Base-by-base conservation (phyloP, 64 coral and sea anemone genomes). In the Porites australiensis region DNA sequence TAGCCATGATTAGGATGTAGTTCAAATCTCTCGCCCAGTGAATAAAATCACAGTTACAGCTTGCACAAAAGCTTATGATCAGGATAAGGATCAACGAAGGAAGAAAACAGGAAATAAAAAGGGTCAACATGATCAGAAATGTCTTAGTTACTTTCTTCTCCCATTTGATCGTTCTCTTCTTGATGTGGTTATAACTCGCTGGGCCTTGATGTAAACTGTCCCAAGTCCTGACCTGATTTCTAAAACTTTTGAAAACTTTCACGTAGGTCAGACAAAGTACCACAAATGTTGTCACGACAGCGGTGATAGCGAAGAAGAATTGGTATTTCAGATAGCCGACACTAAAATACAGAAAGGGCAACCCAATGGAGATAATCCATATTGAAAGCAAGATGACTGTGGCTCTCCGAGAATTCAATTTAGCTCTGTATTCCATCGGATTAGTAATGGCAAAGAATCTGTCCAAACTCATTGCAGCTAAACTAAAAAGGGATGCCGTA, bases 21-120 rank as follows among this genome's bases (percentile, higher is more conserved):
- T 99, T 95, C 23, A 99, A 22, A 87, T 99, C 98, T 5, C 98
- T 92, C 64, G 96, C 93, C 98, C 94, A 96, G 43, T 99, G 94
- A n/a, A 99, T 99, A 15, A 60, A 57, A 2, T 75, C 75, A 23
- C 98, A 99, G 51, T 89, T 96, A 12, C 98, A 99, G 8, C 47
- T 64, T 51, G 71, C 78, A 52, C 98, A 99, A 47, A 94, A 99
- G 75, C 96, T 99, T 77, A 99, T 99, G 5, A 95, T 46, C 50
- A 96, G 96, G 13, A 96, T 99, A 18, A 99, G 50, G 16, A 92
- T 20, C 57, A 82, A 69, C 8, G 98, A 95, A 0, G 98, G 98
- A 5, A 90, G 49, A 52, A 94, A 99, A 55, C 94, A 99, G 16
- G 54, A 13, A 6, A 99, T 79, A 49, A 96, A 77, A 13, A 82